Evolutionary conservation across 1,140 invertebrate species (phyloP).

Genomic region (Drosophila tsacasi): DNA sequence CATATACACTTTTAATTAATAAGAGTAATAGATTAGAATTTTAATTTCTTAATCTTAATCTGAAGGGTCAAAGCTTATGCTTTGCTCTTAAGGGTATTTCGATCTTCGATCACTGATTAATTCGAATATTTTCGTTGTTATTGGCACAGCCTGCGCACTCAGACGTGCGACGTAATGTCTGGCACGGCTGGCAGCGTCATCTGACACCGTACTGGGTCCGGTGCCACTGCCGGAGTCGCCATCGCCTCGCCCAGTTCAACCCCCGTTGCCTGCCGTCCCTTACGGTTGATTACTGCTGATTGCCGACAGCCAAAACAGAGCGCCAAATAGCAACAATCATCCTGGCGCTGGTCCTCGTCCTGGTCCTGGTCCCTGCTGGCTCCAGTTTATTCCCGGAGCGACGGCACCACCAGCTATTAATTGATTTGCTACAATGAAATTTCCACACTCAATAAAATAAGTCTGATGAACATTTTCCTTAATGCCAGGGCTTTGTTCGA

Average conservation of each 20-base stretch:
- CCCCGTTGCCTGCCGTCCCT: conserved; percentile 17
- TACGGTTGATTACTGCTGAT: conserved; percentile 79
- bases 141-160: conserved; percentile 50
- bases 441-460: conserved; percentile 74
- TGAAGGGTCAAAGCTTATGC: neutral
- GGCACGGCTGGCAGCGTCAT: conserved; percentile 57
- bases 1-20: neutral
- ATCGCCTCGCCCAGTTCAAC: neutral
- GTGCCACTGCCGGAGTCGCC: conserved; percentile 16
- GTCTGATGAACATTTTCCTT: conserved; percentile 64
- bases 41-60: neutral
- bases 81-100: conserved; percentile 10
- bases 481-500: conserved; percentile 53
- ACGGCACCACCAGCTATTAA: conserved; percentile 55
- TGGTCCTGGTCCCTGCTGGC: conserved; percentile 6
- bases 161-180: conserved; percentile 79
- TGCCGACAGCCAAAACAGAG: conserved; percentile 73
- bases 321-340: conserved; percentile 77
- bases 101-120: neutral
- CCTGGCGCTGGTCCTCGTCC: conserved; percentile 1
- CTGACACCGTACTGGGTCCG: conserved; percentile 39
- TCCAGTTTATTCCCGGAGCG: neutral
- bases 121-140: conserved; percentile 6
- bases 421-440: conserved; percentile 81
- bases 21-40: neutral